Evolutionary conservation across 2,888 invertebrate species (phyloP).

Genomic region (Palloptera scutellata): DNA sequence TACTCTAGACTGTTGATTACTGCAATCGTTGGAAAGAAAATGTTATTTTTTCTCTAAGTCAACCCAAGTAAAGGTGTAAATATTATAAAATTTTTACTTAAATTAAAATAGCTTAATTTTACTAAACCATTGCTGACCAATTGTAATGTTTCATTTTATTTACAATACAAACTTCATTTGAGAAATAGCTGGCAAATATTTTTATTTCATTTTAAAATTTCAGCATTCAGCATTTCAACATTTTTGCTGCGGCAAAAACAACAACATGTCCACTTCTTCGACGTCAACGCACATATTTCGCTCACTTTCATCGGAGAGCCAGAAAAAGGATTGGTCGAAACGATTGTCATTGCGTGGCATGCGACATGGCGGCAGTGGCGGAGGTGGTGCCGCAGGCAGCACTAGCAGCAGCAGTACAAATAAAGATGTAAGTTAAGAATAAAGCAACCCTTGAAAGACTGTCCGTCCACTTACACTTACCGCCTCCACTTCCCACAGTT

Average conservation of each 20-base stretch:
- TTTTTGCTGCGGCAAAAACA: constrained; percentile 8
- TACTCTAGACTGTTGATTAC: too few relatives aligned
- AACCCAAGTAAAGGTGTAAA: too few relatives aligned
- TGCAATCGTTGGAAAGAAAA: too few relatives aligned
- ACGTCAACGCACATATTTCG: constrained; percentile 67
- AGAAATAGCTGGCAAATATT: too few relatives aligned
- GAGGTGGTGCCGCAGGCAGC: constrained; percentile 49
- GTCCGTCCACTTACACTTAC: neutral
- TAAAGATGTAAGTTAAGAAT: constrained; percentile 58
- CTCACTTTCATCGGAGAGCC: constrained; percentile 73
- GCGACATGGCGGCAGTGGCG: constrained; percentile 66
- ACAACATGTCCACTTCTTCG: constrained; percentile 26
- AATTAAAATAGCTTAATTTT: too few relatives aligned
- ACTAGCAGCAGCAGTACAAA: constrained; percentile 64
- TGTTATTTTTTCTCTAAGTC: too few relatives aligned
- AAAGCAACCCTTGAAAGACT: neutral
- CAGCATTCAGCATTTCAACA: neutral
- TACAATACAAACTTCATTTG: too few relatives aligned
- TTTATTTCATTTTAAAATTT: too few relatives aligned
- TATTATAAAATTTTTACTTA: too few relatives aligned
- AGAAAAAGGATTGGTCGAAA: constrained; percentile 77
- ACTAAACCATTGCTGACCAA: too few relatives aligned
- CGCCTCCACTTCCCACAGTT: neutral
- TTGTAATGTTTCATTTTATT: too few relatives aligned
- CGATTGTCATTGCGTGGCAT: constrained; percentile 77